Conservation (phyloP, 30 jellyfish, hydroid and myxozoan species). For the Pseudorhiza aurosa region DNA sequence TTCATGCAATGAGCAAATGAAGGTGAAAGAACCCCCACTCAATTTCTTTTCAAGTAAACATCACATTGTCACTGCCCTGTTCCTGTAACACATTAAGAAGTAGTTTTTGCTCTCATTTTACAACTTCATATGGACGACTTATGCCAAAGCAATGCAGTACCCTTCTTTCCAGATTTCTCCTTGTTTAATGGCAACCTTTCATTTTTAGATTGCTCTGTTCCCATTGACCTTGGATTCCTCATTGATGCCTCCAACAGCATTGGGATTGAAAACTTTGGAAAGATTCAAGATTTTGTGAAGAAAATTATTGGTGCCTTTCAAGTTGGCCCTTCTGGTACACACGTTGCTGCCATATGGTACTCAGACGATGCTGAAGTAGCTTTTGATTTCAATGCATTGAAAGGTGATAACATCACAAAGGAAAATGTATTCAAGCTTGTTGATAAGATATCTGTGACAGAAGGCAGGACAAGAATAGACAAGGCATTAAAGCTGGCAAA, state of each 20-base stretch:
- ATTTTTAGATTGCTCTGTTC: slow-evolving; percentile 86
- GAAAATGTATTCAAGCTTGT: slow-evolving; percentile 78
- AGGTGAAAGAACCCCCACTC: too few relatives aligned
- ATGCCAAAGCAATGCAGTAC: too few relatives aligned
- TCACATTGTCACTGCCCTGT: too few relatives aligned
- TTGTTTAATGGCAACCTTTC: background rate
- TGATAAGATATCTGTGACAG: slow-evolving; percentile 69
- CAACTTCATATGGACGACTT: too few relatives aligned
- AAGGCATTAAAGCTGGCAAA: slow-evolving; percentile 88
- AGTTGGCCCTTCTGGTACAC: slow-evolving; percentile 80
- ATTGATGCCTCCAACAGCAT: slow-evolving; percentile 98
- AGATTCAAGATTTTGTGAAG: slow-evolving; percentile 87
- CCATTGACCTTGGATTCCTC: slow-evolving; percentile 97
- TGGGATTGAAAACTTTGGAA: slow-evolving; percentile 74
- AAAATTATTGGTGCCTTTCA: slow-evolving; percentile 86
- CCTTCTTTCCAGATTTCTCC: background rate
- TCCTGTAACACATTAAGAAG: too few relatives aligned
- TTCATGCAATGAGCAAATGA: too few relatives aligned
- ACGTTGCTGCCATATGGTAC: slow-evolving; percentile 95
- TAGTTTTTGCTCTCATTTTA: too few relatives aligned
- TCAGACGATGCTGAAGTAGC: slow-evolving; percentile 90
- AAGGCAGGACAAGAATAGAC: slow-evolving; percentile 96
- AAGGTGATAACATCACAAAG: slow-evolving; percentile 76
- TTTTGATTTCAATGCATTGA: slow-evolving; percentile 80
- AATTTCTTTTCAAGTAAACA: too few relatives aligned